Percentiles rank a stretch among this genome's conserved stretches.
Conservation (phyloP, 2,888 invertebrate genomes). For the Cataglyphis cursor region DNA sequence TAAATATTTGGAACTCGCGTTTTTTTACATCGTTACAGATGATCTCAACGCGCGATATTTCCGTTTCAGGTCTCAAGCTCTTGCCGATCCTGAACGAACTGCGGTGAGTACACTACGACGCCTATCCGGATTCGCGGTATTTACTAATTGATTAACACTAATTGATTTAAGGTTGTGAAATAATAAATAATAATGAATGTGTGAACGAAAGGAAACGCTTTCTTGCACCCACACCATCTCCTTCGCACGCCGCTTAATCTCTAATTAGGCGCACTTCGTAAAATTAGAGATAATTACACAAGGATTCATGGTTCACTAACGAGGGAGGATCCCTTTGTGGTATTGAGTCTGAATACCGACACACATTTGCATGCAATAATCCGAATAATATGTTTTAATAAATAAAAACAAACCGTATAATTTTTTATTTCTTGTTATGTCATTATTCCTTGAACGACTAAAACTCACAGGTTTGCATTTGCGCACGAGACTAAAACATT, state of each 20-base stretch:
- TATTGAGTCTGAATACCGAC: not conserved
- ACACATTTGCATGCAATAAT: conserved; percentile 70
- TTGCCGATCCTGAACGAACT: conserved; percentile 94
- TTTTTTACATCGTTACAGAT: not conserved
- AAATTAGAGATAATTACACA: conserved; percentile 49
- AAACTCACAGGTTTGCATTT: not conserved
- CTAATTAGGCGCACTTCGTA: conserved; percentile 42
- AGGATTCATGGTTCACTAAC: conserved; percentile 67
- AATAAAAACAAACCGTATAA: not conserved
- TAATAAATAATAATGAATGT: conserved; percentile 84
- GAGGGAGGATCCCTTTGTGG: conserved; percentile 18
- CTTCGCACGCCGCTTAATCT: conserved; percentile 65
- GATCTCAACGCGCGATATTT: conserved; percentile 34
- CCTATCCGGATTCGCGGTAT: conserved; percentile 68
- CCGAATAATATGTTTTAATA: conserved; percentile 63
- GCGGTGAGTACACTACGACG: conserved; percentile 89
- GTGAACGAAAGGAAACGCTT: conserved; percentile 86
- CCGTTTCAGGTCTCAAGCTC: conserved; percentile 94
- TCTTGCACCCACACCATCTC: conserved; percentile 74
- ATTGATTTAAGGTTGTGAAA: conserved; percentile 70
- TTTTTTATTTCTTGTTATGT: not conserved
- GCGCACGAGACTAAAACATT: not conserved
- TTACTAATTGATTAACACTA: conserved; percentile 86
- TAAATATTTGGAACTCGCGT: not conserved
- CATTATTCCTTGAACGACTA: not conserved